Evolutionary conservation across 1,140 invertebrate species (phyloP).

Genomic region (Trichonephila clavipes): DNA sequence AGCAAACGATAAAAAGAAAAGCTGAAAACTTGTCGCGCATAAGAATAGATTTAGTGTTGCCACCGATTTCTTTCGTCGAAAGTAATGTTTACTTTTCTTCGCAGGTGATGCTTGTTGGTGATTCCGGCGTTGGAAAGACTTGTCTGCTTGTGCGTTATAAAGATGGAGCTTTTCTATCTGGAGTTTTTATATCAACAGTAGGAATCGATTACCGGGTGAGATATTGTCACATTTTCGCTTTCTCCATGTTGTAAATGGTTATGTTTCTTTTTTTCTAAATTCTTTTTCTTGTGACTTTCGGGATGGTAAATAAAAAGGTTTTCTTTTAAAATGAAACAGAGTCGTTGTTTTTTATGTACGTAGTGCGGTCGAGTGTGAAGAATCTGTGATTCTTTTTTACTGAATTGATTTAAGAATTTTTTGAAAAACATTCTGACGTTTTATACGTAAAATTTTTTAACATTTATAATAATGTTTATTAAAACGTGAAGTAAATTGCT

Average conservation of each 20-base stretch:
- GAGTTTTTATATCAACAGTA: constrained; percentile 96
- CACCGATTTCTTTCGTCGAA: constrained; percentile 11
- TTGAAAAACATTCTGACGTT: too few relatives aligned
- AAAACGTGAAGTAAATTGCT: too few relatives aligned
- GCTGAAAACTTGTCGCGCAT: not conserved
- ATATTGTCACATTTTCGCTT: constrained; percentile 74
- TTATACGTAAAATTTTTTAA: too few relatives aligned
- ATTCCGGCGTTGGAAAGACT: constrained; percentile 94
- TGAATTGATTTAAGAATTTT: too few relatives aligned
- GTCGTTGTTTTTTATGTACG: not conserved
- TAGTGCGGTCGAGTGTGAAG: not conserved
- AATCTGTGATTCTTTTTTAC: too few relatives aligned
- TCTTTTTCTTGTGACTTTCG: not conserved
- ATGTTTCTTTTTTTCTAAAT: too few relatives aligned
- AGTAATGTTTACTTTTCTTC: constrained; percentile 46
- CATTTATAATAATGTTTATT: too few relatives aligned
- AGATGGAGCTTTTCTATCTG: constrained; percentile 91
- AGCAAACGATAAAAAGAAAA: constrained; percentile 2
- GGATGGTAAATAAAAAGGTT: not conserved
- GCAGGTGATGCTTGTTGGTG: constrained; percentile 93
- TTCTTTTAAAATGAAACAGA: not conserved
- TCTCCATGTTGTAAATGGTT: not conserved
- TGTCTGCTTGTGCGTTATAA: constrained; percentile 92
- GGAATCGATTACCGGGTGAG: constrained; percentile 97
- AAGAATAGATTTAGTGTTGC: constrained; percentile 26